Base-by-base conservation (phyloP, 2,888 invertebrate genomes). In the Hirtodrosophila histrioides region DNA sequence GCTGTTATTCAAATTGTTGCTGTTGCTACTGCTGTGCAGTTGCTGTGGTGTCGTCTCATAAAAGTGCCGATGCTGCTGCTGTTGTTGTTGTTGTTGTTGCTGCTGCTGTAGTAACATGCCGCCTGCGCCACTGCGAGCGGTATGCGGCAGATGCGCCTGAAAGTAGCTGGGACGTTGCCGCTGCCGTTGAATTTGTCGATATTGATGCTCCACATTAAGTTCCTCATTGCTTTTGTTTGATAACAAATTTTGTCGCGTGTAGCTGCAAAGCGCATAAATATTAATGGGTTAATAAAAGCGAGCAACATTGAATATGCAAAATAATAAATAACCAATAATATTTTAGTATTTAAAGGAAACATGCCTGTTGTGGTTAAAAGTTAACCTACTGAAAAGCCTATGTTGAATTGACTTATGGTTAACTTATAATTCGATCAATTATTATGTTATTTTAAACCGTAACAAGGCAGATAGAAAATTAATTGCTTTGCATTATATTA, bases 161-260 rank as follows among this genome's bases (percentile, higher is more conserved):
- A 82, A 87, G 31, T 87, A 81, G 31, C 70, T 85, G 23, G 83
- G 76, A 12, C 88, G 92, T 76, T 67, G 64, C n/a, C 84, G 73
- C 41, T 89, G 92, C 89, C 80, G 91, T 10, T 92, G 78, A 12
- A 85, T 78, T 29, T 90, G 88, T n/a, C 88, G 90, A 81, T 93
- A 93, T 89, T 86, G 83, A 39, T 85, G 89, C 41, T 89, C 82
- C 63, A 83, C 68, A 65, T 88, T 88, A 17, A 86, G 78, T 86
- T 94, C 94, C 78, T 95, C 95, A 88, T 95, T 95, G 85, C 95
- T 95, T 92, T 96, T 96, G 73, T 89, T 89, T 39, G 96, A 96
- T 44, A 97, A 93, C 62, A 97, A 94, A 92, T 97, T 97, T 92
- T 97, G 97, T 53, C 97, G 94, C 36, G 97, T 97, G 91, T 97